Conservation (phyloP, 1,140 invertebrate species). For the Mesaphorura yosii region DNA sequence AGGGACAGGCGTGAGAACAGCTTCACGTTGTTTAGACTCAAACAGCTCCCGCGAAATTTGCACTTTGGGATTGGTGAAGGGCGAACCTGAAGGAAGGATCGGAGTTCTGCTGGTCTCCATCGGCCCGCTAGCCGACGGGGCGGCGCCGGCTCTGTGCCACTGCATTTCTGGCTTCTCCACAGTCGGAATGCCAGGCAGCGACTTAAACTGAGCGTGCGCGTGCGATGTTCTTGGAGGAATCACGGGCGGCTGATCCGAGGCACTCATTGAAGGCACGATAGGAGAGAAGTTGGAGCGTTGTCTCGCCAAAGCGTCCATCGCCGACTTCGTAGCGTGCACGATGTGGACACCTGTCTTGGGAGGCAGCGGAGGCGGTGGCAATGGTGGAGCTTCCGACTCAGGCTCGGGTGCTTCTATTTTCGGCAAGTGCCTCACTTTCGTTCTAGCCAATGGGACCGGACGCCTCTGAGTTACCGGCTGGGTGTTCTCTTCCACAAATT, state of each 20-base stretch:
- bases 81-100: too few relatives aligned
- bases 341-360: slow-evolving; percentile 30
- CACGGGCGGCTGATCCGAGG: not conserved
- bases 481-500: not conserved
- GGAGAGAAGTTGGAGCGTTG: slow-evolving; percentile 2
- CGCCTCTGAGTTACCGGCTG: not conserved
- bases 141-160: too few relatives aligned
- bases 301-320: slow-evolving; percentile 25
- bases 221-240: not conserved
- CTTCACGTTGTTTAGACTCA: not conserved
- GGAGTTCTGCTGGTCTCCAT: too few relatives aligned
- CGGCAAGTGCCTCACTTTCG: not conserved
- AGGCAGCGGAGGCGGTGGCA: not conserved
- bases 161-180: slow-evolving; percentile 18
- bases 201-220: not conserved
- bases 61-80: too few relatives aligned
- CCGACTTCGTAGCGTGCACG: slow-evolving; percentile 28
- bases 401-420: not conserved
- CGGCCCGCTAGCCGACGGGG: too few relatives aligned
- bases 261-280: slow-evolving; percentile 4
- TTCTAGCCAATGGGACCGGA: not conserved
- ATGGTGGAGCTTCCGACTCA: not conserved
- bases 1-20: not conserved
- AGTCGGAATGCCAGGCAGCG: not conserved
- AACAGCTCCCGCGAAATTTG: too few relatives aligned